Percentiles rank a stretch among this genome's conserved stretches.
Conservation (phyloP, 2,797 vertebrate species). For the Mallotus villosus region DNA sequence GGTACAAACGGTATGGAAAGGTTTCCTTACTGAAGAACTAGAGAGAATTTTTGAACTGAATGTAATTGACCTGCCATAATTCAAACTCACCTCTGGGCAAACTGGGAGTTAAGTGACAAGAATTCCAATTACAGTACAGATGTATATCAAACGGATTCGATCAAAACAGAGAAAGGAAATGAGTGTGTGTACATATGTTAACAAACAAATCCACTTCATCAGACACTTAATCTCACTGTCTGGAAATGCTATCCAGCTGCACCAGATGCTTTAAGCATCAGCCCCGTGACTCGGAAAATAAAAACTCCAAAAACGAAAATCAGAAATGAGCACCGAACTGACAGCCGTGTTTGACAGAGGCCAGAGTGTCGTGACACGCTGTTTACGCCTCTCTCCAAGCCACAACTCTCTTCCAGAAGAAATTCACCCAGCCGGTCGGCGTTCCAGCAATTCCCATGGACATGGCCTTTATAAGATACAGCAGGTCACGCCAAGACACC, state of each 20-base stretch:
- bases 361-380: constrained; percentile 19
- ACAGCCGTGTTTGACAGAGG: constrained; percentile 8
- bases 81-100: constrained; percentile 22
- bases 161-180: constrained; percentile 30
- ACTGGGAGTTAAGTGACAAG: constrained; percentile 19
- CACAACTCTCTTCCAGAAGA: constrained; percentile 41
- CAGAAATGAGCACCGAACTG: constrained; percentile 19
- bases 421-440: constrained; percentile 23
- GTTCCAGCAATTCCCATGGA: not conserved
- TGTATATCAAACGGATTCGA: not conserved
- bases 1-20: too few relatives aligned
- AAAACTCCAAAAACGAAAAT: constrained; percentile 3
- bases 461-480: constrained; percentile 1
- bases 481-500: constrained; percentile 13
- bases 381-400: not conserved
- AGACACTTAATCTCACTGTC: constrained; percentile 20
- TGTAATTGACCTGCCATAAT: not conserved
- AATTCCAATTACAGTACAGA: constrained; percentile 6
- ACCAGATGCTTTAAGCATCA: constrained; percentile 30
- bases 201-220: constrained; percentile 10
- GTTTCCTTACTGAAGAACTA: too few relatives aligned
- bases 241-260: constrained; percentile 47
- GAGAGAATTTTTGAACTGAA: not conserved
- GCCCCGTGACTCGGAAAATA: constrained; percentile 23
- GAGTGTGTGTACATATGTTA: constrained; percentile 14